A percentile compares a stretch with the other conserved stretches of the same genome.
Conservation (phyloP, 2,888 invertebrate genomes). For the Hydraecia micacea region DNA sequence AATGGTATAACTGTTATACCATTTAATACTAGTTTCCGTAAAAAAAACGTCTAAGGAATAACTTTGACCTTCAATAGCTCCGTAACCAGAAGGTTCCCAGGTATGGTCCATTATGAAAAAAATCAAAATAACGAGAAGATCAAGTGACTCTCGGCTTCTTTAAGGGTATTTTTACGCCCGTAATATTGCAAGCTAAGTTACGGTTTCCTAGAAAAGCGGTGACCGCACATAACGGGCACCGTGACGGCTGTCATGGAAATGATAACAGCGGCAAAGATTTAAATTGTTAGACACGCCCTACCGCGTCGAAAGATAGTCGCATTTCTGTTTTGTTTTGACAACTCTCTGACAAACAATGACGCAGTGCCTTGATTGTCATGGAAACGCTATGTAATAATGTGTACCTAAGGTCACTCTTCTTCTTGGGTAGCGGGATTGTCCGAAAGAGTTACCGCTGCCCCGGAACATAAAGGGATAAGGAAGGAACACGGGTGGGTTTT, state of each 20-base stretch:
- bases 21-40: too few relatives aligned
- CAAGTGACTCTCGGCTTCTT: not conserved
- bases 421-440: too few relatives aligned
- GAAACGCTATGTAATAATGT: too few relatives aligned
- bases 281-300: not conserved
- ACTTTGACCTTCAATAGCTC: not conserved
- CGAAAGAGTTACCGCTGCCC: too few relatives aligned
- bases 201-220: not conserved
- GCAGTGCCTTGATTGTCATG: not conserved
- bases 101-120: not conserved
- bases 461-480: too few relatives aligned
- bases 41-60: not conserved
- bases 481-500: too few relatives aligned
- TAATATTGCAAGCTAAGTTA: not conserved
- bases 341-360: not conserved
- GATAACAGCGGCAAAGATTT: not conserved
- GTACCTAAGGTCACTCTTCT: too few relatives aligned
- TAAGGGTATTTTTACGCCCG: not conserved
- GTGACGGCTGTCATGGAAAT: not conserved
- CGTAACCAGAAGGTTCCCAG: not conserved
- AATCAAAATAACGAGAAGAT: not conserved
- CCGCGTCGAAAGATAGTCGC: not conserved
- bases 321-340: too few relatives aligned
- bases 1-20: too few relatives aligned
- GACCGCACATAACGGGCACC: not conserved